Percentiles rank a stretch among this genome's conserved stretches.
phyloP scores from a whole-genome alignment of 1,140 invertebrate species.

The Cotesia vestalis region DNA sequence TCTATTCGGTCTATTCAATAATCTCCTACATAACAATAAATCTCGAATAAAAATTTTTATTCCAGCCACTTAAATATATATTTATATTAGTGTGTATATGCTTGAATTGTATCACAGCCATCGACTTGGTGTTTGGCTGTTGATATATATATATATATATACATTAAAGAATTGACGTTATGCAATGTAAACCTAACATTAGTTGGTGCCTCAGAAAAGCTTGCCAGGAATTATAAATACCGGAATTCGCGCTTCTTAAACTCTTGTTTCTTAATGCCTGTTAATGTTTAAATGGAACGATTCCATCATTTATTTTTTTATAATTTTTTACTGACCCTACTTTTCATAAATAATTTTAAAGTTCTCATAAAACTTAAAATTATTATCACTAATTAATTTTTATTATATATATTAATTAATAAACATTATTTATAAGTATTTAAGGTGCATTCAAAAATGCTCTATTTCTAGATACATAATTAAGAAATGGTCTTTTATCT shows the following conservation, averaged over 20 bases:
- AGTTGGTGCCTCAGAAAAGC: conserved; percentile 47
- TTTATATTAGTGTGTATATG: not conserved
- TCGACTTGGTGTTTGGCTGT: conserved; percentile 23
- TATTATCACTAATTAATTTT: too few relatives aligned
- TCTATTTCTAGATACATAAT: not conserved
- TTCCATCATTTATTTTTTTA: not conserved
- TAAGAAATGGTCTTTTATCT: too few relatives aligned
- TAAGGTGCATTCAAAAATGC: not conserved
- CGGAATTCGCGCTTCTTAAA: conserved; percentile 54
- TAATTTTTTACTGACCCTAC: not conserved
- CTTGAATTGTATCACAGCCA: conserved; percentile 28
- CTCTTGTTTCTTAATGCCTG: conserved; percentile 43
- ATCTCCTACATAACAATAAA: too few relatives aligned
- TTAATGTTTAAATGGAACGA: conserved; percentile 48
- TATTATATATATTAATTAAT: too few relatives aligned
- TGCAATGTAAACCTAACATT: conserved; percentile 58
- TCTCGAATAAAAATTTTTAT: too few relatives aligned
- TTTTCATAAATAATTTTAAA: not conserved
- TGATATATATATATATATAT: conserved; percentile 30
- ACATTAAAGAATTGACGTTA: conserved; percentile 40
- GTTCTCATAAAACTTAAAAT: too few relatives aligned
- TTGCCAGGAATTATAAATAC: conserved; percentile 66
- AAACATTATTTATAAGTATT: too few relatives aligned
- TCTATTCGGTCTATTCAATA: too few relatives aligned
- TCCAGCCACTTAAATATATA: not conserved